Conservation (phyloP, 2,797 vertebrate genomes). For the Poeciliopsis gracilis region DNA sequence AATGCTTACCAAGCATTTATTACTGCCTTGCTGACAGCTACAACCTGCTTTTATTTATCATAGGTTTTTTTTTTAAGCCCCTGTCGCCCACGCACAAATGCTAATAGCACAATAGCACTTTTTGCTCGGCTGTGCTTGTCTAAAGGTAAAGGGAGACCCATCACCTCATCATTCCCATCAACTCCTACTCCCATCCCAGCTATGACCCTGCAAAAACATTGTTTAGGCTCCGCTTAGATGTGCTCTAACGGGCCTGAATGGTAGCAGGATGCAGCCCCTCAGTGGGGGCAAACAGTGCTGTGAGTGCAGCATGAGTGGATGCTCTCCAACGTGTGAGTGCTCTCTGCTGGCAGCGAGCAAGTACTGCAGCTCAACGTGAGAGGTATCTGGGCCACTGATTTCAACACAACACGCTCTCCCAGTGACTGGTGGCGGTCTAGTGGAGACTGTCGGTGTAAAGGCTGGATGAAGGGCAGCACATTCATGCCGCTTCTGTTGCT, state of each 20-base stretch:
- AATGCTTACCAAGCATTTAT: constrained; percentile 75
- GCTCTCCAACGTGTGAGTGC: constrained; percentile 81
- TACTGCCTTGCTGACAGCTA: constrained; percentile 45
- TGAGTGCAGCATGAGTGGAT: constrained; percentile 68
- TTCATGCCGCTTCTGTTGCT: constrained; percentile 9
- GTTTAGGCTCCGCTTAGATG: constrained; percentile 82
- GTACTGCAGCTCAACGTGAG: constrained; percentile 71
- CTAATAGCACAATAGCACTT: constrained; percentile 84
- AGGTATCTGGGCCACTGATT: constrained; percentile 32
- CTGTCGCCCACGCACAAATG: constrained; percentile 83
- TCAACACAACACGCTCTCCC: constrained; percentile 33
- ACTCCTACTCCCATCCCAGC: constrained; percentile 85
- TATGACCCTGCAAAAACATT: constrained; percentile 81
- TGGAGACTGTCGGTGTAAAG: constrained; percentile 25
- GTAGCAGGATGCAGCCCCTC: constrained; percentile 72
- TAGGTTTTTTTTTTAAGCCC: constrained; percentile 66
- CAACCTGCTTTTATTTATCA: constrained; percentile 81
- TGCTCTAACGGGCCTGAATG: constrained; percentile 76
- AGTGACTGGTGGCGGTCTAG: constrained; percentile 51
- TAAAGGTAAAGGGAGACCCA: constrained; percentile 84
- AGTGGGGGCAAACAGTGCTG: constrained; percentile 65
- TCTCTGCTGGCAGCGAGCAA: constrained; percentile 79
- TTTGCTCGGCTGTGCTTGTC: constrained; percentile 78
- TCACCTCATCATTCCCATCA: constrained; percentile 85
- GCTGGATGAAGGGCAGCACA: constrained; percentile 25